phyloP scores from a whole-genome alignment of 2,113 vertebrate species.

The Smithornis capensis region DNA sequence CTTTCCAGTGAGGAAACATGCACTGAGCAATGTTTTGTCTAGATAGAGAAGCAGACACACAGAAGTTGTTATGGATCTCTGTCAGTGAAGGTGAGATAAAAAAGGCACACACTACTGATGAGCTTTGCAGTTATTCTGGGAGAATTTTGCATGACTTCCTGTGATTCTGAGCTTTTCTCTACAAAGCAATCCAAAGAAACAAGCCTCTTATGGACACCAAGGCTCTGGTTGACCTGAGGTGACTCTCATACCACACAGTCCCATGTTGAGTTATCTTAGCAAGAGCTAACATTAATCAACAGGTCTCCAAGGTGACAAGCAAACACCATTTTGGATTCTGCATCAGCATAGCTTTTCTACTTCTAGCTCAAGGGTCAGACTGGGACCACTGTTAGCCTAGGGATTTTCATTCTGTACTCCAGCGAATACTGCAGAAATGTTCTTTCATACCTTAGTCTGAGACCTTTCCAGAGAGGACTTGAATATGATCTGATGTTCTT shows the following conservation, averaged over 20 bases:
- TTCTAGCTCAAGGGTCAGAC: neutral
- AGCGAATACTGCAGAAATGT: neutral
- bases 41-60: neutral
- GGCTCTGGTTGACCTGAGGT: neutral
- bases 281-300: neutral
- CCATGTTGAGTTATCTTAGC: neutral
- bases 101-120: neutral
- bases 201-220: neutral
- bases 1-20: neutral
- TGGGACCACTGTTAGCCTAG: neutral
- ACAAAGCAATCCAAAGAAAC: neutral
- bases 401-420: neutral
- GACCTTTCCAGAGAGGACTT: neutral
- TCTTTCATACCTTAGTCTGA: neutral
- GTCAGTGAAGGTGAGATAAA: neutral
- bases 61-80: neutral
- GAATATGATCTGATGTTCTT: neutral
- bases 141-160: neutral
- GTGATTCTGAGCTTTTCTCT: neutral
- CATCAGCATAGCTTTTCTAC: neutral
- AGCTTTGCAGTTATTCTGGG: neutral
- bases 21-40: conserved; percentile 45
- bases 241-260: neutral
- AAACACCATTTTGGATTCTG: neutral
- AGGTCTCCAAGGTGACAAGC: neutral